phyloP scores from a whole-genome alignment of 2,888 invertebrate genomes.

The Tipula unca region DNA sequence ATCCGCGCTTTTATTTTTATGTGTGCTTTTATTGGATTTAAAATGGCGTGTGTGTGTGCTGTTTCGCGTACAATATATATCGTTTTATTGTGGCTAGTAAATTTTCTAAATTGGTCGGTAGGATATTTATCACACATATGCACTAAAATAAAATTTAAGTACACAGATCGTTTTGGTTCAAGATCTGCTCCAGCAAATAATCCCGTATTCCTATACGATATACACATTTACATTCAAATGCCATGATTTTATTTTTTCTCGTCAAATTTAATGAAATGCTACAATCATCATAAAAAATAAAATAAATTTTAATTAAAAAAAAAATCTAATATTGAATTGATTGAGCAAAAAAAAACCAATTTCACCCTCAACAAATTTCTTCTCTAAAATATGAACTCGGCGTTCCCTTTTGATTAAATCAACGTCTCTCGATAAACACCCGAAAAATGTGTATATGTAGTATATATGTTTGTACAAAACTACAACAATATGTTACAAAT shows the following conservation, averaged over 20 bases:
- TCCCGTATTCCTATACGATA: too few species aligned
- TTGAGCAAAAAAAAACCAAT: background rate
- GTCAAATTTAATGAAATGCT: background rate
- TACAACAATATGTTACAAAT: slow-evolving; percentile 14
- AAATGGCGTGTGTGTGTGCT: background rate
- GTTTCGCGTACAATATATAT: background rate
- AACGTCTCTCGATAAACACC: background rate
- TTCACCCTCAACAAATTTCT: slow-evolving; percentile 8
- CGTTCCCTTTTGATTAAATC: slow-evolving; percentile 8
- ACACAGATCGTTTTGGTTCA: too few species aligned
- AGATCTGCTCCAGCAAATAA: too few species aligned
- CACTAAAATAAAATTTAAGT: too few species aligned
- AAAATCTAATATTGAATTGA: background rate
- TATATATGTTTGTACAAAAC: too few species aligned
- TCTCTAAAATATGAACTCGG: background rate
- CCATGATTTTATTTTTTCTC: background rate
- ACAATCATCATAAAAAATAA: background rate
- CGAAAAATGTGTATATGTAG: background rate
- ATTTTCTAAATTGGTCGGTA: background rate
- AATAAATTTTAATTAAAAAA: slow-evolving; percentile 4
- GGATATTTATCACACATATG: background rate
- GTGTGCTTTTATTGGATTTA: background rate
- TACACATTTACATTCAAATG: background rate
- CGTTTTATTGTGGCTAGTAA: background rate
- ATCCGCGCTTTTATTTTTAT: background rate